These are phyloP conservation scores for Pissodes strobi DNA, from an alignment of 1,140 invertebrate species.

Conservation along the genomic window DNA sequence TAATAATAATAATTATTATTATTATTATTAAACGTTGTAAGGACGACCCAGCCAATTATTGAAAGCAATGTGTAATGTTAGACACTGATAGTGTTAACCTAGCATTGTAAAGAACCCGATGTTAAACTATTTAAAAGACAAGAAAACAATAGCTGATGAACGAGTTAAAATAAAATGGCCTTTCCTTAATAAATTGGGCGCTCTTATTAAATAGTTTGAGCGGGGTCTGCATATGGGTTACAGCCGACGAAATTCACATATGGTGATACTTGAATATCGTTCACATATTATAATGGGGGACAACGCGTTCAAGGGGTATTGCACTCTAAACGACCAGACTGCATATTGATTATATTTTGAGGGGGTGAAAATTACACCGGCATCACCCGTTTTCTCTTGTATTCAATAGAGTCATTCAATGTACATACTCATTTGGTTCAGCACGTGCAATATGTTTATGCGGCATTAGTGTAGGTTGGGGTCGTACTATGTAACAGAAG, in stretches of 20 bases:
- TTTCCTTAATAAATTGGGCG: no score
- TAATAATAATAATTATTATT: no score
- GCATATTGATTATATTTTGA: constrained; percentile 15
- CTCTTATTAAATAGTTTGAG: no score
- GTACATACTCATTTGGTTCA: constrained; percentile 9
- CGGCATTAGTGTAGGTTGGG: not conserved
- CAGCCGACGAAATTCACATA: constrained; percentile 6
- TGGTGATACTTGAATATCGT: constrained; percentile 6
- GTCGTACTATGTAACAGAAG: not conserved
- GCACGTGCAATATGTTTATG: constrained; percentile 12
- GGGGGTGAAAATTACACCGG: constrained; percentile 20
- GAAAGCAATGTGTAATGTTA: no score
- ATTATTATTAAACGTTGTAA: no score
- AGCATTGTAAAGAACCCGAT: no score
- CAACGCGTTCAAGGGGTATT: constrained; percentile 9
- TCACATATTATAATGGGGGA: constrained; percentile 18
- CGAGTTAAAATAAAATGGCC: no score
- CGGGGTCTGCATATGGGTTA: constrained; percentile 1
- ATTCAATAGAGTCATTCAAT: not conserved
- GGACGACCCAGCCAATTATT: no score
- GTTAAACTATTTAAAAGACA: no score
- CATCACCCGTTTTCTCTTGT: constrained; percentile 20
- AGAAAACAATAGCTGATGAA: no score
- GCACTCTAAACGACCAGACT: constrained; percentile 19
- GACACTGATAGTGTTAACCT: no score